Percentiles rank a stretch among this genome's conserved stretches.
Conservation (phyloP, 37 sponge, comb jelly and placozoan genomes). For the Spongilla lacustris region DNA sequence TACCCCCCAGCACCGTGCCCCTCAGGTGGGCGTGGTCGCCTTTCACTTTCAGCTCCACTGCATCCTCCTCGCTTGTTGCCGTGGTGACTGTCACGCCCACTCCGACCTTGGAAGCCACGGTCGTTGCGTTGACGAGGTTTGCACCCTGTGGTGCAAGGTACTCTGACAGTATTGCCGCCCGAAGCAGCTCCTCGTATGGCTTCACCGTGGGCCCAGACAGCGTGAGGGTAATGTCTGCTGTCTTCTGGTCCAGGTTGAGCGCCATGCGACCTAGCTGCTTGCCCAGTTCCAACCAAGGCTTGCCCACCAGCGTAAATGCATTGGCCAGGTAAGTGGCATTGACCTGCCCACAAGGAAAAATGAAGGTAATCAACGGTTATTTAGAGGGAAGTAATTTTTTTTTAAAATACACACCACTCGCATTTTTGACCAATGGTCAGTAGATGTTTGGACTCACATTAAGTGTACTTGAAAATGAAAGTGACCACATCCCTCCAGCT, state of each 20-base stretch:
- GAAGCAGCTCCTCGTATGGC: no score
- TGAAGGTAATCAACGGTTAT: no score
- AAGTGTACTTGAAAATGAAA: no score
- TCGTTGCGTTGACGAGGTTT: constrained; percentile 34
- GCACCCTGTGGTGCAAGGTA: neutral
- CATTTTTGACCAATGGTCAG: no score
- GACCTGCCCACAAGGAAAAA: no score
- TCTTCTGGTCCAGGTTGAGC: neutral
- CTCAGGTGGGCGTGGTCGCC: neutral
- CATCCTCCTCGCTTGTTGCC: neutral
- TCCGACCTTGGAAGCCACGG: neutral
- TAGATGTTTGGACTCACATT: no score
- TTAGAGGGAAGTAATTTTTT: no score
- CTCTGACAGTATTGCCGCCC: constrained; percentile 8
- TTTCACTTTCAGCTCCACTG: neutral
- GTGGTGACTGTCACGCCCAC: neutral
- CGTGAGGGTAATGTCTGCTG: neutral
- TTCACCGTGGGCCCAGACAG: no score
- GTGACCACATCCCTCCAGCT: neutral
- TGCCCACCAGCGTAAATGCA: constrained; percentile 2
- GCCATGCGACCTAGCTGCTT: constrained; percentile 9
- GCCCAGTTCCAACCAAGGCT: constrained; percentile 26
- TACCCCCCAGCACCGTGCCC: constrained; percentile 20
- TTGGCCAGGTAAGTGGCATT: constrained; percentile 32
- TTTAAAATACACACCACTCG: no score